Percentiles rank a stretch among this genome's conserved stretches.
Conservation (phyloP, 2,888 invertebrate genomes). For the Athetis lepigone region DNA sequence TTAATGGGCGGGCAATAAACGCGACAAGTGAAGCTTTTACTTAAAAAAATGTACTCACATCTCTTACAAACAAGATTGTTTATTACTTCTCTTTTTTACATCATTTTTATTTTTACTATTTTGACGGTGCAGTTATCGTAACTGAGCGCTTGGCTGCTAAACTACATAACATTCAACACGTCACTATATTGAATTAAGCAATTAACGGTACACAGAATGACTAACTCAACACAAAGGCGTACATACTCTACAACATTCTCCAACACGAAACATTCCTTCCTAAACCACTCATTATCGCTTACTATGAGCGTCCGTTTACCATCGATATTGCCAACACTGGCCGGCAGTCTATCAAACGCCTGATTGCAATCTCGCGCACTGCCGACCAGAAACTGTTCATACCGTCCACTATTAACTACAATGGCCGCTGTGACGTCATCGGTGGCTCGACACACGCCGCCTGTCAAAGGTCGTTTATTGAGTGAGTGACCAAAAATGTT, state of each 20-base stretch:
- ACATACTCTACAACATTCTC: constrained; percentile 16
- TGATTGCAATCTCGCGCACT: constrained; percentile 65
- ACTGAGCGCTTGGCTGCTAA: no score
- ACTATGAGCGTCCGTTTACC: constrained; percentile 52
- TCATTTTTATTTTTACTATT: no score
- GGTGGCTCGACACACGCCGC: constrained; percentile 21
- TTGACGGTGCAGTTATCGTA: no score
- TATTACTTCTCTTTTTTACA: no score
- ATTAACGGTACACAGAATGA: no score
- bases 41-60: no score
- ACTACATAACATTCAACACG: no score
- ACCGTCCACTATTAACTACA: constrained; percentile 49
- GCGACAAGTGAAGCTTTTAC: no score
- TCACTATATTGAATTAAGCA: no score
- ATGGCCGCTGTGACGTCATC: constrained; percentile 45
- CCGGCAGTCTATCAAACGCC: constrained; percentile 58
- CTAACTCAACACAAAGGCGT: no score
- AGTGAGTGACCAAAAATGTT: constrained; percentile 43
- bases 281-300: constrained; percentile 47
- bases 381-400: constrained; percentile 58
- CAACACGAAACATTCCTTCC: constrained; percentile 36
- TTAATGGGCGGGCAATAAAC: no score
- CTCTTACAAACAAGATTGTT: no score
- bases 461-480: constrained; percentile 50
- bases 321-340: constrained; percentile 44